Evolutionary conservation across 2,888 invertebrate species (phyloP), one percentile per base, ranked within the genome.

Genomic region (Cheilosia scutellata): DNA sequence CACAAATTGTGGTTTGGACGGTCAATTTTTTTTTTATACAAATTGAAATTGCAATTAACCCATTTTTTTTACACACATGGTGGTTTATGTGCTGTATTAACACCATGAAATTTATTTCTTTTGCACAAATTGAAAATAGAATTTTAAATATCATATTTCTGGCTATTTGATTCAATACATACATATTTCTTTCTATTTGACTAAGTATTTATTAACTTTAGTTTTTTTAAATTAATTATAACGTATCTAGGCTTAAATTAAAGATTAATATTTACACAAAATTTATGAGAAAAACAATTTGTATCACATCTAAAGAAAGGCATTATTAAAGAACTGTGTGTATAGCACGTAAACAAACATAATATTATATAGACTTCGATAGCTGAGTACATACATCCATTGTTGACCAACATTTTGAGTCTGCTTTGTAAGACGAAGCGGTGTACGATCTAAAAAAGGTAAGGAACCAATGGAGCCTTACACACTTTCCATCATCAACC

Each of bases 301-400:
- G 70, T 79, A 63, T 79, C 83, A 75, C 72, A 84, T 84, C 79
- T 78, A 65, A 84, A 84, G 83, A 84, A 84, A 84, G 83, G 83
- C 83, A 84, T 84, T 84, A 84, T 84, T 79, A 40, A 83, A 70
- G 11, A 84, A 68, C 78, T 74, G 79, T 83, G 82, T 82, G 83
- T 83, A 79, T 83, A 79, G 55, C 62, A 79, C 37, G 66, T 62
- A 65, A 47, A 62, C 42, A 25, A 27, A 33, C 37, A 20, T 20
- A 65, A 11, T 33, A 60, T 9, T 33, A 33, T 33, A 42, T 58
- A 72, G 42, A 51, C 63, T 77, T 71, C 82, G 76, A 42, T 44
- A 66, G 70, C 71, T 62, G 66, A 60, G 72, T 49, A 62, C 25
- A 16, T 77, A 71, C 66, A 78, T 78, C 33, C 78, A 78, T 72